Conservation (phyloP, 2,113 vertebrate genomes). For the Laterallus jamaicensis region DNA sequence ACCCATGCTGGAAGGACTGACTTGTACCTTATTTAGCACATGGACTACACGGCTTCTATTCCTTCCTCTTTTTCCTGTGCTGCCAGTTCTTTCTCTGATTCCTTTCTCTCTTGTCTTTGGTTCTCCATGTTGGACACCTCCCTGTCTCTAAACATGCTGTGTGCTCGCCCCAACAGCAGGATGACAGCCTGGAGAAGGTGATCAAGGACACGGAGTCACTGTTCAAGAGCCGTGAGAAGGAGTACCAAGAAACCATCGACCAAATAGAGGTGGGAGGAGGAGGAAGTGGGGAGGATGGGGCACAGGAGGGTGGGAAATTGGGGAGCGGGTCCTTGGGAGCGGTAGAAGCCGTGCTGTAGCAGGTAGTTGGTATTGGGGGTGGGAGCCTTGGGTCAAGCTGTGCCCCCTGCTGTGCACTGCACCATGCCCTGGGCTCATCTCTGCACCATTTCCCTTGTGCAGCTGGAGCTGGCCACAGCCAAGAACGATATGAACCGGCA, state of each 20-base stretch:
- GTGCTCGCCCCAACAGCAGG: constrained; percentile 75
- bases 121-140: neutral
- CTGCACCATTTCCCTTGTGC: neutral
- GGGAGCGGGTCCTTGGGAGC: neutral
- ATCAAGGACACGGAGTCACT: constrained; percentile 96
- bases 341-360: neutral
- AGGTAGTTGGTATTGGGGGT: neutral
- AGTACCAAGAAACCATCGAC: constrained; percentile 97
- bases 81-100: neutral
- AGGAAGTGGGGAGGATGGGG: neutral
- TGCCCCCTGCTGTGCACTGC: neutral
- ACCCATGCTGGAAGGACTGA: neutral
- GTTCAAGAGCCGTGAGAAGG: constrained; percentile 95
- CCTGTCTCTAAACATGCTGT: neutral
- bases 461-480: constrained; percentile 95
- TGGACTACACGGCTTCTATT: neutral
- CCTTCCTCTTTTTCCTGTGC: neutral
- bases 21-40: neutral
- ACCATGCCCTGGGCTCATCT: neutral
- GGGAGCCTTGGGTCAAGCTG: neutral
- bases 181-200: constrained; percentile 95
- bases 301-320: neutral
- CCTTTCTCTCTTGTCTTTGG: constrained; percentile 16
- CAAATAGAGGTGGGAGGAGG: constrained; percentile 89
- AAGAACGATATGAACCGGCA: constrained; percentile 98